Percentiles rank a stretch among this genome's conserved stretches.
Evolutionary conservation across 2,888 invertebrate species (phyloP).

Genomic region (Protula sp.): DNA sequence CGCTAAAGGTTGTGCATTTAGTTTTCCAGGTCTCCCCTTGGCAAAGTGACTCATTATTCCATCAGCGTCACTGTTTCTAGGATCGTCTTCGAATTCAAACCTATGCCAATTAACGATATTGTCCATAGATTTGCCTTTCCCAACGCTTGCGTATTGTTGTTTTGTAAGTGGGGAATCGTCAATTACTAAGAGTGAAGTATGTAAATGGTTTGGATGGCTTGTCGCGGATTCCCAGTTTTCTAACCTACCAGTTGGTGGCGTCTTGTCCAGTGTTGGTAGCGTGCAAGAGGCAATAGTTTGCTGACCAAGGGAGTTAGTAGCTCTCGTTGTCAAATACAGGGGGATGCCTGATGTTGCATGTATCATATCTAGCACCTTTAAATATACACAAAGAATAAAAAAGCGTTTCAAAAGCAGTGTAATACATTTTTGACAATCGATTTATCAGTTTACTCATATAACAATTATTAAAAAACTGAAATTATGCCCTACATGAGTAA

Average conservation of each 20-base stretch:
- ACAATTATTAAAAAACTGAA: too few relatives aligned
- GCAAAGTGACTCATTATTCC: background rate
- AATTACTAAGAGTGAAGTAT: background rate
- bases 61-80: background rate
- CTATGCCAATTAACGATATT: background rate
- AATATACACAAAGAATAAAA: too few relatives aligned
- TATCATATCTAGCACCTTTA: too few relatives aligned
- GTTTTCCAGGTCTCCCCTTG: background rate
- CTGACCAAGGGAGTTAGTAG: background rate
- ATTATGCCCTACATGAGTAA: too few relatives aligned
- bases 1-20: background rate
- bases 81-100: background rate
- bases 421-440: too few relatives aligned
- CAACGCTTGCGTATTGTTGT: too few relatives aligned
- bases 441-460: too few relatives aligned
- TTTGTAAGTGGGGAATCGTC: background rate
- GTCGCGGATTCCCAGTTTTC: background rate
- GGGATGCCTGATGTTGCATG: too few relatives aligned
- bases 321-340: background rate
- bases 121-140: background rate
- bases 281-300: background rate
- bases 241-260: background rate
- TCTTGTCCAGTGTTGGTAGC: background rate
- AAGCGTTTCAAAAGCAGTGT: too few relatives aligned
- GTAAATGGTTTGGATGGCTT: background rate